phyloP scores from a whole-genome alignment of 2,797 vertebrate genomes.

The Dicrostonyx torquatus region DNA sequence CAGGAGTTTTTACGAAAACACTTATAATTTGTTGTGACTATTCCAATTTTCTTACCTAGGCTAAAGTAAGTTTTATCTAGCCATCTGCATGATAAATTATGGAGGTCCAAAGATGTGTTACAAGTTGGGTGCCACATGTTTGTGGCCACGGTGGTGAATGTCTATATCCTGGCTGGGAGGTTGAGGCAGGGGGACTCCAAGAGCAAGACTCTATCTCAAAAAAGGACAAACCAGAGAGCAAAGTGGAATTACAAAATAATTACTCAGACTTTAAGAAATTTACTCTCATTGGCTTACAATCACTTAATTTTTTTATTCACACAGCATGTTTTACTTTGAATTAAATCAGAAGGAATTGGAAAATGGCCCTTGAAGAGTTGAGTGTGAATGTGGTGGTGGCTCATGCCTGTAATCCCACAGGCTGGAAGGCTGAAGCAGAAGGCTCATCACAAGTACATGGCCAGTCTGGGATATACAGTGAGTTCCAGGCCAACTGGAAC shows the following conservation, averaged over 20 bases:
- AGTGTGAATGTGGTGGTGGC: neutral
- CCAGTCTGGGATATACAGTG: neutral
- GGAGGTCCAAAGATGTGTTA: neutral
- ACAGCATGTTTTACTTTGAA: conserved; percentile 35
- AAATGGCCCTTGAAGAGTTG: neutral
- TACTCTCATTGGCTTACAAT: neutral
- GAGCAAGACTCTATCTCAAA: neutral
- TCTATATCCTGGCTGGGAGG: neutral
- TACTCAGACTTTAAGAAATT: conserved; percentile 16
- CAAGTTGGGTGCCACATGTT: neutral
- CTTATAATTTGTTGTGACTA: conserved; percentile 25
- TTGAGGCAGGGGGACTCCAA: neutral
- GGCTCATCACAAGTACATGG: neutral
- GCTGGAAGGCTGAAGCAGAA: neutral
- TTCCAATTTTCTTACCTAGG: conserved; percentile 14
- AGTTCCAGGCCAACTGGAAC: neutral
- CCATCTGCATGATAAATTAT: conserved; percentile 20
- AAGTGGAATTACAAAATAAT: conserved; percentile 54
- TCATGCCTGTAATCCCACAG: neutral
- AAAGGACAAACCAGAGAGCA: neutral
- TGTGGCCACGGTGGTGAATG: no score
- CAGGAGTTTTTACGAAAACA: neutral
- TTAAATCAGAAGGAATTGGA: conserved; percentile 45
- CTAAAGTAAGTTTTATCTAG: conserved; percentile 29
- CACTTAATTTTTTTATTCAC: conserved; percentile 28